Conservation (phyloP, 2,888 invertebrate species). For the Xestia xanthographa region DNA sequence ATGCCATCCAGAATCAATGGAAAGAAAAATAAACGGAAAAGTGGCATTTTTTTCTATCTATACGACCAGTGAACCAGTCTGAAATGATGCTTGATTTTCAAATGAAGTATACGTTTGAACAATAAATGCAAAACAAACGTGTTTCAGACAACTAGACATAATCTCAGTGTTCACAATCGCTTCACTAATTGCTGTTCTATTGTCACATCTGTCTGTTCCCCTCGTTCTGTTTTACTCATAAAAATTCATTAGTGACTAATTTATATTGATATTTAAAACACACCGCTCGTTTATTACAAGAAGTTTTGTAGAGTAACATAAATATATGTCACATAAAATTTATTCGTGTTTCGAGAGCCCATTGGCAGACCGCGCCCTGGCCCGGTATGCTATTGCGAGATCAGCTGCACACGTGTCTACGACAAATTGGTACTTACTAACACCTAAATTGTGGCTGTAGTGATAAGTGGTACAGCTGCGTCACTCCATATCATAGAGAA, state of each 20-base stretch:
- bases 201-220: conserved; percentile 56
- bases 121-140: conserved; percentile 37
- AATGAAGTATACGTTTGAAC: conserved; percentile 13
- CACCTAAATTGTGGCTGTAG: conserved; percentile 64
- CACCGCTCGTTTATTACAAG: conserved; percentile 10
- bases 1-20: not conserved
- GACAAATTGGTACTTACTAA: conserved; percentile 71
- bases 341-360: conserved; percentile 78
- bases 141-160: conserved; percentile 43
- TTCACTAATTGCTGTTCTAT: conserved; percentile 69
- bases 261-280: conserved; percentile 11
- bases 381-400: conserved; percentile 85
- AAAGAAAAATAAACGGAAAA: not conserved
- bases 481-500: conserved; percentile 44
- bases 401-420: conserved; percentile 80
- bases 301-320: conserved; percentile 59
- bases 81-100: conserved; percentile 19
- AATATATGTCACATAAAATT: conserved; percentile 72
- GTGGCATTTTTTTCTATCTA: not conserved
- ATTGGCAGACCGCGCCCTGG: conserved; percentile 83
- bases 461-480: conserved; percentile 61
- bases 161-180: conserved; percentile 45
- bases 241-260: conserved; percentile 15
- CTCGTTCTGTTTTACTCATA: conserved; percentile 22
- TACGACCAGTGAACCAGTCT: not conserved